Evolutionary conservation across 2,113 vertebrate species (phyloP).

Genomic region (Callipepla squamata): DNA sequence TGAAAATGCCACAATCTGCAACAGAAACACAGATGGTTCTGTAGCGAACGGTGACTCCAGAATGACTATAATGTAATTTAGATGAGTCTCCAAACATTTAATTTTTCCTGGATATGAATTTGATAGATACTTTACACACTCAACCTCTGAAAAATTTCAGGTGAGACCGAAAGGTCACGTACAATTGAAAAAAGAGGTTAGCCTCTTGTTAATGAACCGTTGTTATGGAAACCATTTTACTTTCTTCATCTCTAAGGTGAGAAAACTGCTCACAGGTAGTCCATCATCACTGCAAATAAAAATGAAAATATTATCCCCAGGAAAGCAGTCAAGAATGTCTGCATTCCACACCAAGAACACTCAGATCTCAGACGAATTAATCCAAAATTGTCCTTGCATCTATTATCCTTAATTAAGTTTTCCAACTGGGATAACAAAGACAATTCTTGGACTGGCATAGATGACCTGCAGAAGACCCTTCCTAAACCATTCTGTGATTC

Average conservation of each 20-base stretch:
- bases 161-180: constrained; percentile 17
- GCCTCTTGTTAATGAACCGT: constrained; percentile 50
- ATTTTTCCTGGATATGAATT: constrained; percentile 6
- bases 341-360: constrained; percentile 32
- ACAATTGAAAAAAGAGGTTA: constrained; percentile 23
- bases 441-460: not conserved
- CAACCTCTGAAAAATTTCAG: constrained; percentile 46
- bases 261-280: constrained; percentile 19
- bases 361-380: not conserved
- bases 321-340: constrained; percentile 1
- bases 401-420: not conserved
- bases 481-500: not conserved
- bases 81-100: not conserved
- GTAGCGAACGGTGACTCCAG: not conserved
- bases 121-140: constrained; percentile 8
- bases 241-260: constrained; percentile 49
- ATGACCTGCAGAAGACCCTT: not conserved
- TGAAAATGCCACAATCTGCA: not conserved
- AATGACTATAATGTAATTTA: not conserved
- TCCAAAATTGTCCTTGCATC: not conserved
- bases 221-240: constrained; percentile 64
- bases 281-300: not conserved
- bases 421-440: not conserved
- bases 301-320: not conserved
- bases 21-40: not conserved